Evolutionary conservation across 2,888 invertebrate species (phyloP).

Genomic region (Amphiduros pacificus): DNA sequence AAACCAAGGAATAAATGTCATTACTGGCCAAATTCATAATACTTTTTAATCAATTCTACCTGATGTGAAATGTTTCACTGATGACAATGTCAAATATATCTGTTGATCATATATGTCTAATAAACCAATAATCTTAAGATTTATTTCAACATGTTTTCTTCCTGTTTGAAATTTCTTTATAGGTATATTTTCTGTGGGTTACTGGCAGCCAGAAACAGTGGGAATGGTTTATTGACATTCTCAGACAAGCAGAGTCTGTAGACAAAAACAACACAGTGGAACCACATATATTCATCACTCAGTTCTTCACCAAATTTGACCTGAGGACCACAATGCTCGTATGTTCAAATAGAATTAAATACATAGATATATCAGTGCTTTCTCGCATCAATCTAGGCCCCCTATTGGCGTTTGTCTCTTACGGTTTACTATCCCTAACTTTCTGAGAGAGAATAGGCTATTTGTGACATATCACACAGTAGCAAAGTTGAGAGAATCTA

Average conservation of each 20-base stretch:
- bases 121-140: too few relatives aligned
- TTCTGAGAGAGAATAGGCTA: neutral
- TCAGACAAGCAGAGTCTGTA: constrained; percentile 65
- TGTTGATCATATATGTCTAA: too few relatives aligned
- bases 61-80: too few relatives aligned
- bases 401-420: too few relatives aligned
- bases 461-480: neutral
- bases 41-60: too few relatives aligned
- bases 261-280: constrained; percentile 64
- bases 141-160: neutral
- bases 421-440: too few relatives aligned
- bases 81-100: too few relatives aligned
- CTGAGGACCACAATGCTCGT: constrained; percentile 68
- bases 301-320: constrained; percentile 70
- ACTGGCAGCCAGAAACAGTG: constrained; percentile 69
- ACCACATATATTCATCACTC: constrained; percentile 69
- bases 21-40: too few relatives aligned
- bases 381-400: too few relatives aligned
- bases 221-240: constrained; percentile 70
- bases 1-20: too few relatives aligned
- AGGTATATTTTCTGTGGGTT: constrained; percentile 68
- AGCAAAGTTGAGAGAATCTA: neutral
- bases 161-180: constrained; percentile 24
- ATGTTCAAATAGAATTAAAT: too few relatives aligned
- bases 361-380: too few relatives aligned